Evolutionary conservation across 2,797 vertebrate species (phyloP).

Genomic region (Myotis daubentonii): DNA sequence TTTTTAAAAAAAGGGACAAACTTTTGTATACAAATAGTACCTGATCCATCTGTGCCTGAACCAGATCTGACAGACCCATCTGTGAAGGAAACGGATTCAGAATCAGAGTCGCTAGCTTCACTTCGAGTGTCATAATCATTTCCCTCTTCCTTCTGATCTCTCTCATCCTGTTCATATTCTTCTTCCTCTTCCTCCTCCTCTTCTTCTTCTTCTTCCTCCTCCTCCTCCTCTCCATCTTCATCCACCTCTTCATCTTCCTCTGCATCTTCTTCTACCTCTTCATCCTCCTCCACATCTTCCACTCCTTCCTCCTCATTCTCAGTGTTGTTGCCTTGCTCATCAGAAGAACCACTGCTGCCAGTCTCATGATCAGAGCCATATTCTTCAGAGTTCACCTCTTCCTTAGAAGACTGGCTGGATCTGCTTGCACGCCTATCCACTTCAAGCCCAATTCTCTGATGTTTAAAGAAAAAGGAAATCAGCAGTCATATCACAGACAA

Average conservation of each 20-base stretch:
- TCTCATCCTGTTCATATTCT: constrained; percentile 94
- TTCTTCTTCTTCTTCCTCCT: constrained; percentile 88
- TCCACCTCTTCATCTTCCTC: constrained; percentile 91
- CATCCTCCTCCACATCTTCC: constrained; percentile 88
- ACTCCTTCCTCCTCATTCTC: constrained; percentile 91
- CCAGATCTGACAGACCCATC: constrained; percentile 94
- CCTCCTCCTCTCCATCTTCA: constrained; percentile 82
- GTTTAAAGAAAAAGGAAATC: constrained; percentile 87
- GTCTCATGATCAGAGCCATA: constrained; percentile 91
- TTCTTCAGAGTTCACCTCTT: constrained; percentile 93
- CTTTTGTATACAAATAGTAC: constrained; percentile 81
- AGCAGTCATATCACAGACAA: constrained; percentile 82
- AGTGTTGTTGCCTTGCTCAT: constrained; percentile 88
- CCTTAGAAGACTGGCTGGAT: constrained; percentile 92
- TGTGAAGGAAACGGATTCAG: constrained; percentile 95
- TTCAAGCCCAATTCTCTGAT: constrained; percentile 89
- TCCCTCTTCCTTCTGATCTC: constrained; percentile 93
- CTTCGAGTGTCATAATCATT: constrained; percentile 98
- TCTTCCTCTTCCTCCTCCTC: constrained; percentile 91
- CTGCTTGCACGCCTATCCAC: constrained; percentile 89
- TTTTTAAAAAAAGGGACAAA: neutral
- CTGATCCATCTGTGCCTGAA: constrained; percentile 94
- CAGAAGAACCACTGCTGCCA: constrained; percentile 91
- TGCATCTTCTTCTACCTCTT: constrained; percentile 88
- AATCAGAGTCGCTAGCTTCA: constrained; percentile 97